Evolutionary conservation across 2,888 invertebrate species (phyloP), one percentile per base, ranked within the genome.

Genomic region (Cordilura impudica): DNA sequence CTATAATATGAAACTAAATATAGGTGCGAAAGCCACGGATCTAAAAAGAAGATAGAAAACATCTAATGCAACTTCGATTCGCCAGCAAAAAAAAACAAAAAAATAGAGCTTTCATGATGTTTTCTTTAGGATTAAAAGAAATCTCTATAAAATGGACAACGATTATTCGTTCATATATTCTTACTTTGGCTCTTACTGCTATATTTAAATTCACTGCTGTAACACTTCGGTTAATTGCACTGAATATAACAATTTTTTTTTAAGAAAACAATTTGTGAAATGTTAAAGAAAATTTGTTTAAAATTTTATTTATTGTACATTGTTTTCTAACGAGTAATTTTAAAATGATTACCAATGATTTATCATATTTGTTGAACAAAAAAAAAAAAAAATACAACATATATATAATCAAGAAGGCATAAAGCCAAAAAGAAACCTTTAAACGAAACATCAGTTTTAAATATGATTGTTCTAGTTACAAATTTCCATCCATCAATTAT

Each of bases 401-500:
- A 54, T 4, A 74, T 61, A 67, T 56, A 63, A 63, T 63, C n/a
- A 61, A 49, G 21, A 75, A 69, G 67, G 60, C 74, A 74, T 47
- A 54, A 45, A 53, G 39, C 12, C 43, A 26, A 67, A 54, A 61
- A 5, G 31, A 69, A 69, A 49, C 61, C 56, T 69, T 69, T 47
- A 49, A 23, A 26, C 18, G 4, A 5, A 67, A 60, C 66, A 51
- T 53, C 60, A 60, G 12, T 45, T 47, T 19, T 47, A 54, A 47
- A 69, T 61, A 54, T 61, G 67, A 69, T 61, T 67, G 74, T 69
- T 75, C 75, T 75, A 75, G 69, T 75, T 75, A 75, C 54, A 75
- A 75, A 75, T 75, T 75, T 67, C 43, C 74, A 74, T 74, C 74
- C 51, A 74, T 74, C 74, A 74, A 74, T 74, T 66, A 75, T 75